Evolutionary conservation across 2,888 invertebrate genomes (phyloP), one percentile per base, ranked within the genome.

Genomic region (Argyra leucocephala): DNA sequence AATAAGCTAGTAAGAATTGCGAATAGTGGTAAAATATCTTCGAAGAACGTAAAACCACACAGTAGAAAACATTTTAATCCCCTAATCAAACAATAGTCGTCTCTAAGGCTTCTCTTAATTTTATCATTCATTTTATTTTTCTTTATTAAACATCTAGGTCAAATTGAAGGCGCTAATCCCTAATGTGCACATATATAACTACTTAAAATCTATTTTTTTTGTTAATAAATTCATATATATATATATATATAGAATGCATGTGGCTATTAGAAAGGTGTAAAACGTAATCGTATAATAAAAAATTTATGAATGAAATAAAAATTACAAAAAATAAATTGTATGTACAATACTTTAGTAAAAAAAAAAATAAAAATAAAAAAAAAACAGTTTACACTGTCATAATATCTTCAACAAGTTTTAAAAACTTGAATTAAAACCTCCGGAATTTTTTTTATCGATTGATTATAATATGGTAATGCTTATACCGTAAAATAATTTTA

Each of bases 381-480:
- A 31, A 31, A 31, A 31, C 10, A 31, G 5, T 31, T 7, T 31
- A 31, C 10, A 10, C 31, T 31, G 10, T 31, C 31, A 31, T 7
- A 7, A 31, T 31, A 31, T 7, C 5, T 31, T 6, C 48, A 48
- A 48, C 15, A 48, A 12, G 15, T n/a, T 31, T 48, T 48, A 18
- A 48, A 48, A 48, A 48, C 48, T 48, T 18, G 15, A 48, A 48
- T 12, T 48, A 9, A 31, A 48, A 48, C 48, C 48, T 48, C 48
- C 48, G 48, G 48, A 48, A 48, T 48, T 58, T 60, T 37, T 63
- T 63, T 26, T 62, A 31, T 63, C n/a, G n/a, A n/a, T n/a, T n/a
- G n/a, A n/a, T n/a, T n/a, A n/a, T 31, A 10, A 1, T 31, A 31
- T 31, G 31, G 10, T 31, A 31, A 31, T 4, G 31, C 9, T 31